Evolutionary conservation across 1,140 invertebrate species (phyloP).

Genomic region (Nilaparvata lugens): DNA sequence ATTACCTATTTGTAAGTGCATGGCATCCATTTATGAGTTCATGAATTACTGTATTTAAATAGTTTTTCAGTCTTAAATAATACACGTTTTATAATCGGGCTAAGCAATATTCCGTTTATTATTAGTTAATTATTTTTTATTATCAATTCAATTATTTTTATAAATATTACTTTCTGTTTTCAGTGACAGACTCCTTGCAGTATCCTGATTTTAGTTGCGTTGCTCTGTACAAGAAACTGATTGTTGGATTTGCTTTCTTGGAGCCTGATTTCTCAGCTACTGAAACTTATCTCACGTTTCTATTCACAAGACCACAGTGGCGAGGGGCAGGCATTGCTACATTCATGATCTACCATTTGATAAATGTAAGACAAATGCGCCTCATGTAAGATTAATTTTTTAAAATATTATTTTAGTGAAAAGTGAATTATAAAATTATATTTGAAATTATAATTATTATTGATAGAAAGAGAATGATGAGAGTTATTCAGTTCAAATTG

Average conservation of each 20-base stretch:
- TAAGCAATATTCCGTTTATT: background rate
- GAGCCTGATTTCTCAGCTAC: slow-evolving; percentile 67
- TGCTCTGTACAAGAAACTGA: slow-evolving; percentile 70
- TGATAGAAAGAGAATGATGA: background rate
- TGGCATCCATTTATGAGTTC: too few relatives aligned
- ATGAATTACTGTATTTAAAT: background rate
- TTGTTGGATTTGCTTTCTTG: slow-evolving; percentile 81
- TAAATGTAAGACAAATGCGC: slow-evolving; percentile 47
- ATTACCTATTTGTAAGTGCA: too few relatives aligned
- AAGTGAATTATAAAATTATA: background rate
- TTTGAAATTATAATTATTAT: background rate
- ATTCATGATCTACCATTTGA: slow-evolving; percentile 88
- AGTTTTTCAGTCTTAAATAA: background rate
- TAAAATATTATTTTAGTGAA: background rate
- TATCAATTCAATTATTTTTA: background rate
- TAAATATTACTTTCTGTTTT: slow-evolving; percentile 29
- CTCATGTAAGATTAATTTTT: slow-evolving; percentile 1
- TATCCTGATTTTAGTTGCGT: slow-evolving; percentile 91
- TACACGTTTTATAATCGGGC: background rate
- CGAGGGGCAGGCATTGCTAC: slow-evolving; percentile 65
- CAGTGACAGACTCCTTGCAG: slow-evolving; percentile 79
- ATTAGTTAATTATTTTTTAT: background rate
- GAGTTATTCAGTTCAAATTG: slow-evolving; percentile 17
- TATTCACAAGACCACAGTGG: slow-evolving; percentile 82
- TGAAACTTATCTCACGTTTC: slow-evolving; percentile 82